phyloP scores from a whole-genome alignment of 2,797 vertebrate species.

The Loriculus beryllinus region DNA sequence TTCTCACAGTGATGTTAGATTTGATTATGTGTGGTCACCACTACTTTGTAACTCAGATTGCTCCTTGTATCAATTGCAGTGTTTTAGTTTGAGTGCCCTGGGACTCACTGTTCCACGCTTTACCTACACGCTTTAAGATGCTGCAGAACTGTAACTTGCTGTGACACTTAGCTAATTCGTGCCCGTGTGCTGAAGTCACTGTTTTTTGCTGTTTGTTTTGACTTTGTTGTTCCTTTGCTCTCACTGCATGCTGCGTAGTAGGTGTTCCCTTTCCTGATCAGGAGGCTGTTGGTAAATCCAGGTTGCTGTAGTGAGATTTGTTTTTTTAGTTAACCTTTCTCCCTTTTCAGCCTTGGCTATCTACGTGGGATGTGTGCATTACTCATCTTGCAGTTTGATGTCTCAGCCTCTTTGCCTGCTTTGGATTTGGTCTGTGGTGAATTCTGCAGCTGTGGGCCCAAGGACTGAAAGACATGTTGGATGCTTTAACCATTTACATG shows the following conservation, averaged over 20 bases:
- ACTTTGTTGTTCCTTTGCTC: background rate
- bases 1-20: background rate
- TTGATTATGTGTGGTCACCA: fast-evolving
- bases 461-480: fast-evolving
- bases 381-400: background rate
- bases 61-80: background rate
- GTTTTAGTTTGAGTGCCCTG: background rate
- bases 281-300: background rate
- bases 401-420: background rate
- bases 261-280: background rate
- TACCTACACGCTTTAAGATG: fast-evolving
- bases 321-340: background rate
- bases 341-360: background rate
- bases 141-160: background rate
- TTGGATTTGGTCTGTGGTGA: background rate
- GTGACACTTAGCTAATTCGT: background rate
- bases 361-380: background rate
- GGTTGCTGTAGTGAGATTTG: background rate
- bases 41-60: background rate
- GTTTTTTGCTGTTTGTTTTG: background rate
- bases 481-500: background rate
- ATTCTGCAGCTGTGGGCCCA: background rate
- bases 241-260: fast-evolving
- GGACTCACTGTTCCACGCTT: background rate
- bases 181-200: background rate